phyloP scores from a whole-genome alignment of 2,113 vertebrate genomes.

The Lamprologus speciosus region DNA sequence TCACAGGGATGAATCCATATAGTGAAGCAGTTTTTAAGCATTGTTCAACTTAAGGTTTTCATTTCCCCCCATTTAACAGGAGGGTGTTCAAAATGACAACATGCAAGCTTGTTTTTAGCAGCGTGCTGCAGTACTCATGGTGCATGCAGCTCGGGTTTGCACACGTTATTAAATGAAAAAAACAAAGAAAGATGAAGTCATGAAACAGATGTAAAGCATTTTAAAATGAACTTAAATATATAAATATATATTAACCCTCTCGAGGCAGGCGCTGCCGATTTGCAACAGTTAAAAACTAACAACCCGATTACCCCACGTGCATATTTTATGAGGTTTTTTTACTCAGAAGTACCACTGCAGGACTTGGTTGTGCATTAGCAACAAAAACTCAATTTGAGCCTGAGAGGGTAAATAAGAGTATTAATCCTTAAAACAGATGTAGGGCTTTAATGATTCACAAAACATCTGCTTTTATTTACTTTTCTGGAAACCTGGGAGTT shows the following conservation, averaged over 20 bases:
- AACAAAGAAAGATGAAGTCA: background rate
- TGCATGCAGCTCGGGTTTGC: background rate
- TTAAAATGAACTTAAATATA: background rate
- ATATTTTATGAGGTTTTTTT: background rate
- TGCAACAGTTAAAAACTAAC: background rate
- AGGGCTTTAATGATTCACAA: background rate
- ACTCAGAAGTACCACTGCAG: background rate
- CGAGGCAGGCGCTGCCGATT: rapidly evolving
- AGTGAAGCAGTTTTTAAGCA: background rate
- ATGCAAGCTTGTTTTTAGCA: background rate
- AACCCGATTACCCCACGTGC: rapidly evolving
- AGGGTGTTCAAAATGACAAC: background rate
- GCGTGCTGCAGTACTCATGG: background rate
- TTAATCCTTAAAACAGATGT: background rate
- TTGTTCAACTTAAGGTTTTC: background rate
- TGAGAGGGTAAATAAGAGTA: background rate
- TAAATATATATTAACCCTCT: background rate
- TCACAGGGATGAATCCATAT: background rate
- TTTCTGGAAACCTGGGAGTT: background rate
- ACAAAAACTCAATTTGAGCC: background rate
- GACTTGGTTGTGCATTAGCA: background rate
- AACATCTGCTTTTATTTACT: background rate
- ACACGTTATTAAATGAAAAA: background rate
- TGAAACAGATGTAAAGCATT: background rate
- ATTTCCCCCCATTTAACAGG: rapidly evolving